These are phyloP conservation scores for Marisa cornuarietis DNA, from an alignment of 1,140 invertebrate genomes.

Conservation along the genomic window DNA sequence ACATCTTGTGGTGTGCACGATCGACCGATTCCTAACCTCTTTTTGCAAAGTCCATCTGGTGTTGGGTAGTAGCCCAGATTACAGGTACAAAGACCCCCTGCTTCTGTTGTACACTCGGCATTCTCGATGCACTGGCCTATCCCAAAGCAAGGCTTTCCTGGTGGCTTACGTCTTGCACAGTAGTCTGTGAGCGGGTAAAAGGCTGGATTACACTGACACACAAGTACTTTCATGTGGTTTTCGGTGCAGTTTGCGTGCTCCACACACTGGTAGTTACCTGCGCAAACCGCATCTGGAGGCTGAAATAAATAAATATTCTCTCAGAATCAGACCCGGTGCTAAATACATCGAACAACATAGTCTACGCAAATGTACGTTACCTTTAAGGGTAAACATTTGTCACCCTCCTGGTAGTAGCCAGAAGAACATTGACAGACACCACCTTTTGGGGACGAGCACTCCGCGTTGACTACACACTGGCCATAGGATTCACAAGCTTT, in stretches of 20 bases:
- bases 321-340: too few relatives aligned
- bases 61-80: slow-evolving; percentile 10
- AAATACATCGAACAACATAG: too few relatives aligned
- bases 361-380: not conserved
- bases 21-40: slow-evolving; percentile 21
- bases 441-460: slow-evolving; percentile 26
- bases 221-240: not conserved
- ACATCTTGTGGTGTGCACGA: slow-evolving; percentile 11
- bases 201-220: slow-evolving; percentile 23
- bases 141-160: slow-evolving; percentile 18
- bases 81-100: slow-evolving; percentile 22
- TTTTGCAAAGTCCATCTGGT: slow-evolving; percentile 12
- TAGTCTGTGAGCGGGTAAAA: slow-evolving; percentile 13
- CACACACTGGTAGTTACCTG: slow-evolving; percentile 25
- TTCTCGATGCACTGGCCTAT: slow-evolving; percentile 16
- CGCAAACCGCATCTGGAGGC: slow-evolving; percentile 13
- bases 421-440: slow-evolving; percentile 22
- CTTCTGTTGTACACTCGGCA: slow-evolving; percentile 23
- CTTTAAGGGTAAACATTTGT: slow-evolving; percentile 26
- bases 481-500: slow-evolving; percentile 14
- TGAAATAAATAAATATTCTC: slow-evolving; percentile 1
- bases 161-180: slow-evolving; percentile 7
- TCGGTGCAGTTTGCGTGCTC: slow-evolving; percentile 23
- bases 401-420: slow-evolving; percentile 27
- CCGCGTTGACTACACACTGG: slow-evolving; percentile 30